Conservation (phyloP, 2,888 invertebrate species). For the Hypolimnas misippus region DNA sequence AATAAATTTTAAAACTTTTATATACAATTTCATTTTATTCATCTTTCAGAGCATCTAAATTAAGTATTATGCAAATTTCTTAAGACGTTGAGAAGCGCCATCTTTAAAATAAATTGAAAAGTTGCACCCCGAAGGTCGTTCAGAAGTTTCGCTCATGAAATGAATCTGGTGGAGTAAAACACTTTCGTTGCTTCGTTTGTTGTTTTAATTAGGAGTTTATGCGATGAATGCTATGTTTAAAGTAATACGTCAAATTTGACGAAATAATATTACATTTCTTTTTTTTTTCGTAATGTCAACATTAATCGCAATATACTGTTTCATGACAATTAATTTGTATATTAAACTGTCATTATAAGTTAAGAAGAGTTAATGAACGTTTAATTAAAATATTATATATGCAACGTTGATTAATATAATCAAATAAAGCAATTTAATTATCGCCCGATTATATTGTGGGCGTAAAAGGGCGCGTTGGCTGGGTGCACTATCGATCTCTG, state of each 20-base stretch:
- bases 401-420: no score
- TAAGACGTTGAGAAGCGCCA: slow-evolving; percentile 64
- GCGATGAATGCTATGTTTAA: not conserved
- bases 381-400: no score
- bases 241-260: not conserved
- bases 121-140: slow-evolving; percentile 79
- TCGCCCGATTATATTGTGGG: slow-evolving; percentile 65
- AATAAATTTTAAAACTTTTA: not conserved
- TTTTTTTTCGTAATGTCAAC: not conserved
- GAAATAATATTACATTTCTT: not conserved
- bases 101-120: slow-evolving; percentile 73
- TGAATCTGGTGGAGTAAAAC: slow-evolving; percentile 73
- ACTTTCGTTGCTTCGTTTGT: slow-evolving; percentile 69
- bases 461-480: slow-evolving; percentile 74
- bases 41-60: slow-evolving; percentile 35
- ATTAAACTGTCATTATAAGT: no score
- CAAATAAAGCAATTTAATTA: slow-evolving; percentile 71
- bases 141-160: slow-evolving; percentile 74
- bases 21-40: slow-evolving; percentile 26
- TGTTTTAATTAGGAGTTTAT: slow-evolving; percentile 39
- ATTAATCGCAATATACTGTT: not conserved
- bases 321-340: not conserved
- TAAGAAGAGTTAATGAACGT: no score
- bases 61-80: slow-evolving; percentile 75
- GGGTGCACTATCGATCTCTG: slow-evolving; percentile 83